phyloP scores from a whole-genome alignment of 2,113 vertebrate species.

The Baryphthengus martii region DNA sequence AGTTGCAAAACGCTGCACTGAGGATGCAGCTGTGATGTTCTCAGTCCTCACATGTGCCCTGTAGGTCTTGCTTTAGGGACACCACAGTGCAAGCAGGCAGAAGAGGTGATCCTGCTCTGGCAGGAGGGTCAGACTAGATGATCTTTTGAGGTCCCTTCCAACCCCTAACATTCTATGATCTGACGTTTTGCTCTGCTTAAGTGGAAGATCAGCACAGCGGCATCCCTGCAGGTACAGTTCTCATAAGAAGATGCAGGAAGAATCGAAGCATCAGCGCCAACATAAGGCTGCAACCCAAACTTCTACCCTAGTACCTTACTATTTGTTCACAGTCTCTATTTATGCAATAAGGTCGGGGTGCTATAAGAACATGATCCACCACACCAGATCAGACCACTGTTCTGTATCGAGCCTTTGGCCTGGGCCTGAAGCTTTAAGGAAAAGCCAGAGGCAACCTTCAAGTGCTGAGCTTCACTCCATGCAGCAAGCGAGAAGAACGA shows the following conservation, averaged over 20 bases:
- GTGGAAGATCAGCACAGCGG: too few relatives aligned
- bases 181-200: rapidly evolving
- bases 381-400: not conserved
- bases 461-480: rapidly evolving
- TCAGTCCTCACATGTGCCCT: not conserved
- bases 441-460: not conserved
- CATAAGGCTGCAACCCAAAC: not conserved
- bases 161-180: too few relatives aligned
- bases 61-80: not conserved
- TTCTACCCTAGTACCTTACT: not conserved
- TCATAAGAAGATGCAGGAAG: not conserved
- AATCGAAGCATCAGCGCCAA: not conserved
- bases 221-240: too few relatives aligned
- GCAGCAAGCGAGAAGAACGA: too few relatives aligned
- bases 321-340: rapidly evolving
- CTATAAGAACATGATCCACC: rapidly evolving
- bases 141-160: too few relatives aligned
- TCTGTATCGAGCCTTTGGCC: not conserved
- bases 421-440: not conserved
- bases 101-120: too few relatives aligned
- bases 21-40: rapidly evolving
- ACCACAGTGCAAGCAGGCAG: rapidly evolving
- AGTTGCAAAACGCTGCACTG: not conserved
- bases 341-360: not conserved
- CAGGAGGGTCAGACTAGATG: too few relatives aligned